phyloP scores from a whole-genome alignment of 1,140 invertebrate genomes.

The Cydia splendana region DNA sequence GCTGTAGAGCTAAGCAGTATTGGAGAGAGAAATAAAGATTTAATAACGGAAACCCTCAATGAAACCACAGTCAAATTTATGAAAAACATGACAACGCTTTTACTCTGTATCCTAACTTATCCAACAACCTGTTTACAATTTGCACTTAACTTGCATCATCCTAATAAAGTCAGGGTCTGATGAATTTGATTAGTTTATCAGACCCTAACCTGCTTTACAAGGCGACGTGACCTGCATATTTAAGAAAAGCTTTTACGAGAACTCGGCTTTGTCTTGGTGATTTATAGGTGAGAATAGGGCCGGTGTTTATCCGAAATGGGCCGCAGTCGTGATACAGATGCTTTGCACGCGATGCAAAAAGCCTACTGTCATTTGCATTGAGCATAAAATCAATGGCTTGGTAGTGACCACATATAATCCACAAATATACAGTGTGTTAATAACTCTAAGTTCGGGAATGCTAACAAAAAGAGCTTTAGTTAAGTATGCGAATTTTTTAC shows the following conservation, averaged over 20 bases:
- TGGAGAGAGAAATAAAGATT: too few relatives aligned
- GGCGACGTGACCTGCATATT: constrained; percentile 52
- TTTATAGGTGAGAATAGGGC: constrained; percentile 22
- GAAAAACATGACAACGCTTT: too few relatives aligned
- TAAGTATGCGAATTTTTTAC: too few relatives aligned
- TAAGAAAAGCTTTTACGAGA: constrained; percentile 33
- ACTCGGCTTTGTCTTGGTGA: constrained; percentile 22
- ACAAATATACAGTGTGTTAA: too few relatives aligned
- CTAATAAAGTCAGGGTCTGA: constrained; percentile 38
- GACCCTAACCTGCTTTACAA: constrained; percentile 48
- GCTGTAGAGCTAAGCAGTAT: too few relatives aligned
- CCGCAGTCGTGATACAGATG: constrained; percentile 5
- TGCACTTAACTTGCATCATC: constrained; percentile 34
- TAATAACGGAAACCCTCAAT: too few relatives aligned
- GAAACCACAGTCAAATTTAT: too few relatives aligned
- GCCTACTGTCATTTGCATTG: not conserved
- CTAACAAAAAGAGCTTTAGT: too few relatives aligned
- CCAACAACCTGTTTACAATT: constrained; percentile 34
- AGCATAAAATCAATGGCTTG: too few relatives aligned
- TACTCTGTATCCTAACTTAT: not conserved
- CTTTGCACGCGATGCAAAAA: not conserved
- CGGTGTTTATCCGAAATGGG: constrained; percentile 8
- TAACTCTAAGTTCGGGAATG: too few relatives aligned
- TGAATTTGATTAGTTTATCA: constrained; percentile 59
- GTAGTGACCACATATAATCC: too few relatives aligned